Conservation (phyloP, 2,113 vertebrate genomes). For the Mesoclemmys tuberculata region DNA sequence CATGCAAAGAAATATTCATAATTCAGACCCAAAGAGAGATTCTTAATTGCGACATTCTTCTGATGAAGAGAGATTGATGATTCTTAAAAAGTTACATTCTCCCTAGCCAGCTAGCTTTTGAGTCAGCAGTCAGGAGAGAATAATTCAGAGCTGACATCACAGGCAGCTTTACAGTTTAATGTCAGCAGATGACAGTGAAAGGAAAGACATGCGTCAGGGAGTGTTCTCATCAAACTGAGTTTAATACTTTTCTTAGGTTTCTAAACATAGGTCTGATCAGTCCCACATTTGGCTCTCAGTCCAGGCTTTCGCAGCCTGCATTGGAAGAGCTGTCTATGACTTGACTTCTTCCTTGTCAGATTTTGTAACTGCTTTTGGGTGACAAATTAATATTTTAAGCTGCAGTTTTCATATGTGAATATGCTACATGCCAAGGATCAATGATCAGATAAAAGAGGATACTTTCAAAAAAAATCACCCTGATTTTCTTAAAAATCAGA, state of each 20-base stretch:
- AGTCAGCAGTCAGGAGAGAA: constrained; percentile 68
- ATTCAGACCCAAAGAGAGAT: background rate
- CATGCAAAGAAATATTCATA: background rate
- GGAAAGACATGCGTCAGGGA: constrained; percentile 58
- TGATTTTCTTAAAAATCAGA: constrained; percentile 40
- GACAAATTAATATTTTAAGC: constrained; percentile 57
- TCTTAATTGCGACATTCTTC: constrained; percentile 47
- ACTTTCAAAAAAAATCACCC: constrained; percentile 48
- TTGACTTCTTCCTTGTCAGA: constrained; percentile 48
- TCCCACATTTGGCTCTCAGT: constrained; percentile 44
- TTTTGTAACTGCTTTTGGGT: constrained; percentile 24
- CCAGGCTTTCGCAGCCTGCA: constrained; percentile 31
- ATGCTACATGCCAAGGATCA: constrained; percentile 25
- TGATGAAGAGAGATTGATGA: constrained; percentile 30
- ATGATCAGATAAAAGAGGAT: constrained; percentile 18
- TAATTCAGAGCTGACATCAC: constrained; percentile 71
- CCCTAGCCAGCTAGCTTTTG: constrained; percentile 38
- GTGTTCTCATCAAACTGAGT: constrained; percentile 66
- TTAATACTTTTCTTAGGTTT: constrained; percentile 58
- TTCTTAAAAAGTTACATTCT: constrained; percentile 53
- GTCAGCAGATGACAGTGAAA: constrained; percentile 50
- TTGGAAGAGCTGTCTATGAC: constrained; percentile 38
- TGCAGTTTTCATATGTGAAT: constrained; percentile 16
- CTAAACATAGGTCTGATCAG: constrained; percentile 67
- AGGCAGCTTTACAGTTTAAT: constrained; percentile 64